phyloP scores from a whole-genome alignment of 2,797 vertebrate genomes.

The Falco concolor region DNA sequence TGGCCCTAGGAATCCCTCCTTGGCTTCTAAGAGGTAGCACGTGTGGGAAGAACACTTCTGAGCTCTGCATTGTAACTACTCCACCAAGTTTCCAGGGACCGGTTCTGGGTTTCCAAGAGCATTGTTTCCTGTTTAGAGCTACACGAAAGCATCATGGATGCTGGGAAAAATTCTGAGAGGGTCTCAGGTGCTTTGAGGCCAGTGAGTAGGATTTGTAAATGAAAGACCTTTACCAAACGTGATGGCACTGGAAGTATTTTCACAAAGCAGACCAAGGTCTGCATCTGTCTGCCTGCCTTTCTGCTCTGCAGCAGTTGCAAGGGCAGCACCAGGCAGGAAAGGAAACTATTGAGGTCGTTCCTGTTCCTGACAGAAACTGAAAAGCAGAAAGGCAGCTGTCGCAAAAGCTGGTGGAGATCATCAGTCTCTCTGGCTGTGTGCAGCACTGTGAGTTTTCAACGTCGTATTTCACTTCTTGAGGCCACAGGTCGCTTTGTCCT shows the following conservation, averaged over 20 bases:
- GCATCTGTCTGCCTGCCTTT: not conserved
- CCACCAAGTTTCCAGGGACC: not conserved
- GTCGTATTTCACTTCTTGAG: not conserved
- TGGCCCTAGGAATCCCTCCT: not conserved
- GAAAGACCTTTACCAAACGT: not conserved
- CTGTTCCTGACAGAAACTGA: not conserved
- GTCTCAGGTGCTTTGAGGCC: not conserved
- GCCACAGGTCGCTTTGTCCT: not conserved
- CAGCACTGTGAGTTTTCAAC: not conserved
- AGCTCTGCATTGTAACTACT: not conserved
- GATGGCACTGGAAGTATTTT: not conserved
- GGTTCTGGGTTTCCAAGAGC: not conserved
- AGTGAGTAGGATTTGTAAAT: not conserved
- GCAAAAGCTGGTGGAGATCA: not conserved
- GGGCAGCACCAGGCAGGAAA: not conserved
- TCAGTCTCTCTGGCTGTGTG: not conserved
- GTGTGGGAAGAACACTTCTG: not conserved
- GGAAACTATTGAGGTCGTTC: not conserved
- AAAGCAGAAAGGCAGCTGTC: not conserved
- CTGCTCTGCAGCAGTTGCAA: not conserved
- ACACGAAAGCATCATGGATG: not conserved
- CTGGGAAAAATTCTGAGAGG: constrained; percentile 8
- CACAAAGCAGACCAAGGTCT: not conserved
- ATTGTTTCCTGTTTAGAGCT: not conserved
- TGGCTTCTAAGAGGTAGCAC: constrained; percentile 1